Evolutionary conservation across 2,113 vertebrate species (phyloP).

Genomic region (Pogonocichla stellata): DNA sequence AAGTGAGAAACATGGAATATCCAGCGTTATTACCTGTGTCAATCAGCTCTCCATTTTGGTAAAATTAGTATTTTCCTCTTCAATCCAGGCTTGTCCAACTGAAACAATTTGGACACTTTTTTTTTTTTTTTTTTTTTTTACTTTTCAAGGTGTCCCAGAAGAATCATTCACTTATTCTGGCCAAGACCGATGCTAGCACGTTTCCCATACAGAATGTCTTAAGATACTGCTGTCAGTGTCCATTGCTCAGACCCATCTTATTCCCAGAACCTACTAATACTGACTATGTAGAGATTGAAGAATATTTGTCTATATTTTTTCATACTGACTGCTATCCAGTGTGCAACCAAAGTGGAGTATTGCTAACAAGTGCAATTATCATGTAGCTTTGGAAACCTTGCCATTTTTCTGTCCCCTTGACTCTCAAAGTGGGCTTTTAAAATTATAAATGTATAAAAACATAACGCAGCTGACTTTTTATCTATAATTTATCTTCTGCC

Average conservation of each 20-base stretch:
- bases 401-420: neutral
- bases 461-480: neutral
- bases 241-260: neutral
- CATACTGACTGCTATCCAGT: neutral
- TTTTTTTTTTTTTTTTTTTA: neutral
- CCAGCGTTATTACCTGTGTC: neutral
- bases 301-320: neutral
- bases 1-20: neutral
- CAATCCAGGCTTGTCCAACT: neutral
- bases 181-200: neutral
- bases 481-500: neutral
- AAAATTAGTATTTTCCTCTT: neutral
- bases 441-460: neutral
- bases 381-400: neutral
- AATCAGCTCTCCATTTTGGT: neutral
- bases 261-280: neutral
- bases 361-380: neutral
- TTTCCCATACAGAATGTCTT: neutral
- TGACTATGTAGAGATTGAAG: neutral
- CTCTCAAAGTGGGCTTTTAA: neutral
- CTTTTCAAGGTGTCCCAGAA: constrained; percentile 8
- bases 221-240: neutral
- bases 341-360: neutral
- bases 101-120: neutral
- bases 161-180: neutral